These are phyloP conservation scores for Alcedo quadribrachys DNA, from an alignment of 2,797 vertebrate species.

Conservation along the genomic window DNA sequence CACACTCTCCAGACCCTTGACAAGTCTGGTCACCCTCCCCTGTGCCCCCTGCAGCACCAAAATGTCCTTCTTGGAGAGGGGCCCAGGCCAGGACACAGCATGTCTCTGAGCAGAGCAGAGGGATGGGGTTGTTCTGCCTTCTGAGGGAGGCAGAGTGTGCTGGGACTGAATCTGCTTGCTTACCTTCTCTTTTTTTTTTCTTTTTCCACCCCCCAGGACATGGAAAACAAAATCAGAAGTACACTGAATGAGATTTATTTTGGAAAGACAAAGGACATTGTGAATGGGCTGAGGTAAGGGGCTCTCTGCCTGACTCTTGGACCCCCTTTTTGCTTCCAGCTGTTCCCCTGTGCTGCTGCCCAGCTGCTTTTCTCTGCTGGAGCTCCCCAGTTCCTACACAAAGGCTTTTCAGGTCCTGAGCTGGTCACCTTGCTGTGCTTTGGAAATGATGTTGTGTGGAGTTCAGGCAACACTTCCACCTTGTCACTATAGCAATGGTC, in stretches of 20 bases:
- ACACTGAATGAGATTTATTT: constrained; percentile 99
- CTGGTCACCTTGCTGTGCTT: neutral
- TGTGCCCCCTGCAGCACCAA: too few relatives aligned
- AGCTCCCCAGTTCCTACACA: neutral
- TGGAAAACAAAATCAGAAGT: constrained; percentile 99
- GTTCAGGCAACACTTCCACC: neutral
- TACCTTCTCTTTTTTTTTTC: neutral
- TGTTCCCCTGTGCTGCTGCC: neutral
- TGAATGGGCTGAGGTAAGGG: constrained; percentile 95
- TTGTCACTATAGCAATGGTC: neutral
- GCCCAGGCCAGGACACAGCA: too few relatives aligned
- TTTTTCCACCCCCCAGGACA: constrained; percentile 82
- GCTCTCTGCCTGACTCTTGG: neutral
- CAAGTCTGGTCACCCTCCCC: too few relatives aligned
- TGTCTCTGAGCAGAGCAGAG: neutral
- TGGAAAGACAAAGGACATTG: constrained; percentile 99
- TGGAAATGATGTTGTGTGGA: neutral
- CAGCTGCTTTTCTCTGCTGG: neutral
- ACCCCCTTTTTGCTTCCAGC: too few relatives aligned
- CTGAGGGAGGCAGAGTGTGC: neutral
- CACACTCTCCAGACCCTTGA: too few relatives aligned
- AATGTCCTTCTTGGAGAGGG: too few relatives aligned
- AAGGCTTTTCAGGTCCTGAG: neutral
- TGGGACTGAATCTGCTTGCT: neutral
- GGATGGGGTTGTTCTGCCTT: neutral